These are phyloP conservation scores for Pegoplata infirma DNA, from an alignment of 2,888 invertebrate species.

Conservation along the genomic window DNA sequence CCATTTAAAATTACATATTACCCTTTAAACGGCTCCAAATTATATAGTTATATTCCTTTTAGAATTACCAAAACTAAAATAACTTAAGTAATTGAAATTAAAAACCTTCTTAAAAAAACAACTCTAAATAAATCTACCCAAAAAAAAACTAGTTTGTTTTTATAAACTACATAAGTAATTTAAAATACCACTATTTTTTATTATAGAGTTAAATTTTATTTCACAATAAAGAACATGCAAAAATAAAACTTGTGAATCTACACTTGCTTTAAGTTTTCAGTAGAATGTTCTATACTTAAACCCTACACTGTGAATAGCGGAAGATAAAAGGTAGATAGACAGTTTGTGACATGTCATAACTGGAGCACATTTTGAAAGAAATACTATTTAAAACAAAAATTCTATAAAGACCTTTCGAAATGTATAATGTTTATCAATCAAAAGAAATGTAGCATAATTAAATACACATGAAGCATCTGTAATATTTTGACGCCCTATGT, in stretches of 20 bases:
- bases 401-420: too few species aligned
- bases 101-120: constrained; percentile 13
- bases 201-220: background rate
- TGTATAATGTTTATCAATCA: too few species aligned
- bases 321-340: too few species aligned
- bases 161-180: too few species aligned
- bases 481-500: too few species aligned
- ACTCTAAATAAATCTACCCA: background rate
- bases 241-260: constrained; percentile 7
- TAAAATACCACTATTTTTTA: background rate
- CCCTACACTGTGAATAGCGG: too few species aligned
- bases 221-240: background rate
- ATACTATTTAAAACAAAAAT: too few species aligned
- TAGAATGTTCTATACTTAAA: background rate
- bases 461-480: too few species aligned
- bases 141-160: constrained; percentile 16
- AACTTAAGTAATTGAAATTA: constrained; percentile 13
- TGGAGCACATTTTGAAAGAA: too few species aligned
- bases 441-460: too few species aligned
- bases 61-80: constrained; percentile 16
- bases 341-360: too few species aligned
- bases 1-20: constrained; percentile 12
- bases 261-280: constrained; percentile 16
- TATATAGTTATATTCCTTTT: constrained; percentile 14
- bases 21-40: constrained; percentile 18